Evolutionary conservation across 2,113 vertebrate genomes (phyloP).

Genomic region (Phrynosoma blainvillii): DNA sequence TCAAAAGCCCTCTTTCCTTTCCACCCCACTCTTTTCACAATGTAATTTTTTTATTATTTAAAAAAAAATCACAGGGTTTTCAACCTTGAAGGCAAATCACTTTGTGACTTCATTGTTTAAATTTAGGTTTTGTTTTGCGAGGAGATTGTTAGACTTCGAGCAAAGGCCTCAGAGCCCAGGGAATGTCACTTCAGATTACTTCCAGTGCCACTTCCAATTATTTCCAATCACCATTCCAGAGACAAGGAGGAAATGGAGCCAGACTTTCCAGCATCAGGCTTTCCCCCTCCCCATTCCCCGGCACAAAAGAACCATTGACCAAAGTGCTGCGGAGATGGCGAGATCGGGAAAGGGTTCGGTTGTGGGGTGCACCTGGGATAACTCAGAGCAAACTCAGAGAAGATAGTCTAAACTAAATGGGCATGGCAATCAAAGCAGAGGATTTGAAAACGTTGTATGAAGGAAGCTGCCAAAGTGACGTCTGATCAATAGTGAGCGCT

Average conservation of each 20-base stretch:
- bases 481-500: neutral
- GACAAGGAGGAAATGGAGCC: constrained; percentile 56
- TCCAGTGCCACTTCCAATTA: constrained; percentile 83
- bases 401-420: neutral
- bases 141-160: constrained; percentile 70
- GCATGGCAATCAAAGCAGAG: neutral
- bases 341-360: neutral
- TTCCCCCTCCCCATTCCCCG: too few relatives aligned
- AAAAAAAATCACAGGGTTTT: constrained; percentile 59
- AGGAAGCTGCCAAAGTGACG: neutral
- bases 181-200: constrained; percentile 81
- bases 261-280: constrained; percentile 39
- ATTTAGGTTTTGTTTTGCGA: constrained; percentile 75
- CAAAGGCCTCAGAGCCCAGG: constrained; percentile 72
- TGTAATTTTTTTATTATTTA: neutral
- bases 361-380: neutral
- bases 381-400: neutral
- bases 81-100: constrained; percentile 71
- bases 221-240: constrained; percentile 78
- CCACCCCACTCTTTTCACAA: neutral
- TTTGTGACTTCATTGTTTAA: constrained; percentile 80
- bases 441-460: constrained; percentile 7
- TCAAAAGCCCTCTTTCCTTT: neutral
- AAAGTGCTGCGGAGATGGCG: constrained; percentile 16
- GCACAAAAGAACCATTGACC: constrained; percentile 41